Percentiles rank a stretch among this genome's conserved stretches.
Conservation (phyloP, 2,888 invertebrate species). For the Drosophila pseudotakahashii region DNA sequence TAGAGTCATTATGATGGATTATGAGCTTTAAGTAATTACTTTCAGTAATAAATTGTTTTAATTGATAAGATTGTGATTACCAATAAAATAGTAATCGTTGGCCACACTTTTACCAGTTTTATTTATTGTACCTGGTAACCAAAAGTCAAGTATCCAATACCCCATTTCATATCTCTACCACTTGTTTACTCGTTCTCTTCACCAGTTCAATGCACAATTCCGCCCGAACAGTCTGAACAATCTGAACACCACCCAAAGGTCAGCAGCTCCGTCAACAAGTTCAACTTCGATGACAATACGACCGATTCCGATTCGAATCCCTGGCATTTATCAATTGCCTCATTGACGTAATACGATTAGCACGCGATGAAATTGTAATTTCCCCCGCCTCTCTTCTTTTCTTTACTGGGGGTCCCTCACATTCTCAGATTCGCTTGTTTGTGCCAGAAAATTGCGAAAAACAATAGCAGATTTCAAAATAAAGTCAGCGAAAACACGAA, state of each 20-base stretch:
- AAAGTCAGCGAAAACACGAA: conserved; percentile 38
- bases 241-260: conserved; percentile 23
- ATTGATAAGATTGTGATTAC: conserved; percentile 7
- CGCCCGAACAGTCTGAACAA: not conserved
- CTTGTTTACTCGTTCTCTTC: conserved; percentile 24
- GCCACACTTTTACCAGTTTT: too few relatives aligned
- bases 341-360: conserved; percentile 68
- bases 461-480: conserved; percentile 40
- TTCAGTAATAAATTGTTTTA: not conserved
- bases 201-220: conserved; percentile 15
- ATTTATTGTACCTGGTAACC: not conserved
- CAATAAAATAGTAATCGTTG: not conserved
- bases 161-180: not conserved
- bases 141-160: conserved; percentile 6
- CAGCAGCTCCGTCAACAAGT: conserved; percentile 50
- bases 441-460: conserved; percentile 34
- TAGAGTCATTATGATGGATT: not conserved
- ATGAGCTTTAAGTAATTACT: not conserved
- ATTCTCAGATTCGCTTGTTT: conserved; percentile 7
- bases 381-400: not conserved
- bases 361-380: conserved; percentile 51
- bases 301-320: conserved; percentile 11
- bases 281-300: conserved; percentile 35
- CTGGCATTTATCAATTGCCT: conserved; percentile 37
- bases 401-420: conserved; percentile 30